These are phyloP conservation scores for Zeus faber DNA, from an alignment of 2,113 vertebrate genomes.

Conservation along the genomic window DNA sequence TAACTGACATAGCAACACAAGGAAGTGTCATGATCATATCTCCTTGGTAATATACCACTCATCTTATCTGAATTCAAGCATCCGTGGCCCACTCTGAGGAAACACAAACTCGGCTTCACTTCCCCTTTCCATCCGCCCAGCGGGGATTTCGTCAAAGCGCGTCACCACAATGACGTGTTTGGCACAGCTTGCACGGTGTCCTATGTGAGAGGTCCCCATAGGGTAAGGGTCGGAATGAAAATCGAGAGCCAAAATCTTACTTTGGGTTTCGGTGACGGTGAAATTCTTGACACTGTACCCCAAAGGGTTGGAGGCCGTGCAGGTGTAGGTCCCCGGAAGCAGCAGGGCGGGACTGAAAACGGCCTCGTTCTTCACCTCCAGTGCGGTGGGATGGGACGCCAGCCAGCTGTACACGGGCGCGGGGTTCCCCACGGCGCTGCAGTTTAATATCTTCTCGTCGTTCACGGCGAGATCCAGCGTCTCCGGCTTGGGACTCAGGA, in stretches of 20 bases:
- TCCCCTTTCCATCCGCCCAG: no score
- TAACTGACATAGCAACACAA: no score
- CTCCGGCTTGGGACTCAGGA: conserved; percentile 18
- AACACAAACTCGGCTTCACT: no score
- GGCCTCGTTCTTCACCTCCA: neutral
- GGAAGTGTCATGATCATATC: no score
- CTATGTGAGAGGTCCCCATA: no score
- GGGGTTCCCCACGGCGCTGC: conserved; percentile 63
- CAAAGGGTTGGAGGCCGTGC: conserved; percentile 40
- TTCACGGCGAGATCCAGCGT: conserved; percentile 8
- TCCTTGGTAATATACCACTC: no score
- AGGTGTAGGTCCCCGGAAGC: conserved; percentile 54
- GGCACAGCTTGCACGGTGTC: no score
- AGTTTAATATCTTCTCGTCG: conserved; percentile 36
- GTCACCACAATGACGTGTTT: no score
- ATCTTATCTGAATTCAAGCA: no score
- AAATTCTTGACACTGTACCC: conserved; percentile 50
- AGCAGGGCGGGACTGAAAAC: conserved; percentile 3
- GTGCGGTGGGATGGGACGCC: neutral
- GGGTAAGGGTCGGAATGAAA: neutral
- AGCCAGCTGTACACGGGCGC: conserved; percentile 47
- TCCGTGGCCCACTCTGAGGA: no score
- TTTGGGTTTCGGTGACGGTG: conserved; percentile 22
- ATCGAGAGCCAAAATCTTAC: conserved; percentile 35
- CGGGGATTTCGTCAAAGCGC: no score